These are phyloP conservation scores for Intellagama lesueurii DNA, from an alignment of 2,797 vertebrate genomes.

Conservation along the genomic window DNA sequence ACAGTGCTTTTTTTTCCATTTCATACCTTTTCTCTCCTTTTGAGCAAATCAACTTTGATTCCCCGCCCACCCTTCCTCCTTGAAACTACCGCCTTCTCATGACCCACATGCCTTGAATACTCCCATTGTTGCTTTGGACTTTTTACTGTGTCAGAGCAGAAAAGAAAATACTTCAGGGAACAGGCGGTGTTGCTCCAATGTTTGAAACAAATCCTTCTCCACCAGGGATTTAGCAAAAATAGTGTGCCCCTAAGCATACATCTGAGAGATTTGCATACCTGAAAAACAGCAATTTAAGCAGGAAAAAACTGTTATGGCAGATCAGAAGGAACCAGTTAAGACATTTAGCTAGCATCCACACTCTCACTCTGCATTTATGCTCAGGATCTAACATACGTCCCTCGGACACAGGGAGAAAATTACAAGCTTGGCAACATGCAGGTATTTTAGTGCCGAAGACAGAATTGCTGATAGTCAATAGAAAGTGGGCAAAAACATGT, in stretches of 20 bases:
- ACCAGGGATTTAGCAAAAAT: conserved; percentile 66
- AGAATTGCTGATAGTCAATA: too few relatives aligned
- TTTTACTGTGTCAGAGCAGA: conserved; percentile 70
- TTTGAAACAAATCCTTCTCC: conserved; percentile 66
- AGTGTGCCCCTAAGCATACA: conserved; percentile 59
- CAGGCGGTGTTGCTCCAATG: conserved; percentile 65
- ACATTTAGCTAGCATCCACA: conserved; percentile 75
- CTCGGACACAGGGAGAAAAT: conserved; percentile 75
- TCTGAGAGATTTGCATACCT: conserved; percentile 76
- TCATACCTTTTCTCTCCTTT: conserved; percentile 46
- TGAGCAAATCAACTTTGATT: conserved; percentile 71
- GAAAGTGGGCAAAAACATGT: background rate
- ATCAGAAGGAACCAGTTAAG: conserved; percentile 77
- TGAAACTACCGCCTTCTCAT: conserved; percentile 71
- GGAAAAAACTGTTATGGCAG: conserved; percentile 73
- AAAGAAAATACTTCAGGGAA: conserved; percentile 70
- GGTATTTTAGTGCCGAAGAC: conserved; percentile 60
- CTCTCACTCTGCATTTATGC: conserved; percentile 71
- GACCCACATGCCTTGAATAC: conserved; percentile 76
- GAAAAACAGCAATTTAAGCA: conserved; percentile 73
- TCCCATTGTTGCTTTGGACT: conserved; percentile 77
- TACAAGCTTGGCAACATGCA: conserved; percentile 69
- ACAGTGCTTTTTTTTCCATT: conserved; percentile 63
- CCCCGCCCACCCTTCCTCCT: conserved; percentile 65
- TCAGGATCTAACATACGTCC: conserved; percentile 75